These are phyloP conservation scores for Pseudois nayaur DNA, from an alignment of 2,113 vertebrate genomes.

Conservation along the genomic window DNA sequence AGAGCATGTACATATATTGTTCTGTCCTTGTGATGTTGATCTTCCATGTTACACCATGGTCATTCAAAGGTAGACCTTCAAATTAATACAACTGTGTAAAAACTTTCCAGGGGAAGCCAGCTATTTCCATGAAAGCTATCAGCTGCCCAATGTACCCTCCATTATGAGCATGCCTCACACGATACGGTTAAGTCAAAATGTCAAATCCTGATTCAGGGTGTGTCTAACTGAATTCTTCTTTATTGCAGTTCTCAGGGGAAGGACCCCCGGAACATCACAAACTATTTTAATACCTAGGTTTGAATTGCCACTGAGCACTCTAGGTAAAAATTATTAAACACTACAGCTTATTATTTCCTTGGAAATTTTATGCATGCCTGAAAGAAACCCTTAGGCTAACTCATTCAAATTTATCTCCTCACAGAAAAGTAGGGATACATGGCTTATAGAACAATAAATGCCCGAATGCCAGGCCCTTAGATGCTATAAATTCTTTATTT, in stretches of 20 bases:
- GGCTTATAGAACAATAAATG: background rate
- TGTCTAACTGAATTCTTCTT: conserved; percentile 33
- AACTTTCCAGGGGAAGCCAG: background rate
- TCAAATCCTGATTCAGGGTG: background rate
- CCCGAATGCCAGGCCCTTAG: background rate
- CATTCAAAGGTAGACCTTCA: background rate
- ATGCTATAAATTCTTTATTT: background rate
- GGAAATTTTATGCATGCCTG: background rate
- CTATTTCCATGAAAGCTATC: background rate
- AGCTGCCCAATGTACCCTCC: background rate
- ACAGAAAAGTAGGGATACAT: background rate
- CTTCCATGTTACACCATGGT: background rate
- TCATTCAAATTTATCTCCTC: background rate
- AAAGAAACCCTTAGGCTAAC: background rate
- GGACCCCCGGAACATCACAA: background rate
- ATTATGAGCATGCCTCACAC: background rate
- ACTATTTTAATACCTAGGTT: conserved; percentile 50
- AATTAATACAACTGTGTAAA: background rate
- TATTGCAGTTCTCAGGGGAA: conserved; percentile 58
- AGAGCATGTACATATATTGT: background rate
- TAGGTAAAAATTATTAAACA: conserved; percentile 46
- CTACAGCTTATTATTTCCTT: background rate
- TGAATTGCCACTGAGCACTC: conserved; percentile 59
- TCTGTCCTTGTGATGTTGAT: background rate
- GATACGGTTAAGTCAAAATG: background rate